phyloP scores from a whole-genome alignment of 1,140 invertebrate species.

The Halictus rubicundus region DNA sequence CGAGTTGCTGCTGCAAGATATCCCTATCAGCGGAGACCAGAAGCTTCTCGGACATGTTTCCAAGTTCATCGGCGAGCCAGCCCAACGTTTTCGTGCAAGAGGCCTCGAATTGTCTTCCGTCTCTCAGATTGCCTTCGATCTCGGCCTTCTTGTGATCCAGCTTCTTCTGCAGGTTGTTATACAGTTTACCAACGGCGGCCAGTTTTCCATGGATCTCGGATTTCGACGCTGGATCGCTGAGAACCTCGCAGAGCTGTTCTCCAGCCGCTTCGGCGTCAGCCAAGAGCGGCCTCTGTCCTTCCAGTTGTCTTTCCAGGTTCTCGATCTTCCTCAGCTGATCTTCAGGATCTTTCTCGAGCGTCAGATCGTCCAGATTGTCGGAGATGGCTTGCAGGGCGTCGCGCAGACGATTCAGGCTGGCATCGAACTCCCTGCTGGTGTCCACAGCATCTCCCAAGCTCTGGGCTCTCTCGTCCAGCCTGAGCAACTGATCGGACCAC shows the following conservation, averaged over 20 bases:
- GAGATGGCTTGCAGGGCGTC: constrained; percentile 92
- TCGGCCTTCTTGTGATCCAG: constrained; percentile 94
- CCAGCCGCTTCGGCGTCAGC: constrained; percentile 94
- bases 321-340: constrained; percentile 92
- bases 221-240: constrained; percentile 94
- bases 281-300: constrained; percentile 91
- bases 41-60: constrained; percentile 87
- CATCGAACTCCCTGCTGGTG: constrained; percentile 94
- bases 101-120: constrained; percentile 92
- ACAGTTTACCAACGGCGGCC: constrained; percentile 89
- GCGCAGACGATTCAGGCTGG: constrained; percentile 88
- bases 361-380: constrained; percentile 92
- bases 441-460: constrained; percentile 93
- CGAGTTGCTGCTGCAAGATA: constrained; percentile 91
- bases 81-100: constrained; percentile 92
- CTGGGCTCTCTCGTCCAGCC: constrained; percentile 90
- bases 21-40: constrained; percentile 93
- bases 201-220: constrained; percentile 95
- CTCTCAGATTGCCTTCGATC: constrained; percentile 91
- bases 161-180: constrained; percentile 92
- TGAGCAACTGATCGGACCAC: constrained; percentile 90
- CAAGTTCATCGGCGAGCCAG: constrained; percentile 91
- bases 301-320: constrained; percentile 92
- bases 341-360: constrained; percentile 91
- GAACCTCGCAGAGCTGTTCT: constrained; percentile 90